Evolutionary conservation across 2,113 vertebrate genomes (phyloP), one percentile per base, ranked within the genome.

Genomic region (Poecile atricapillus): DNA sequence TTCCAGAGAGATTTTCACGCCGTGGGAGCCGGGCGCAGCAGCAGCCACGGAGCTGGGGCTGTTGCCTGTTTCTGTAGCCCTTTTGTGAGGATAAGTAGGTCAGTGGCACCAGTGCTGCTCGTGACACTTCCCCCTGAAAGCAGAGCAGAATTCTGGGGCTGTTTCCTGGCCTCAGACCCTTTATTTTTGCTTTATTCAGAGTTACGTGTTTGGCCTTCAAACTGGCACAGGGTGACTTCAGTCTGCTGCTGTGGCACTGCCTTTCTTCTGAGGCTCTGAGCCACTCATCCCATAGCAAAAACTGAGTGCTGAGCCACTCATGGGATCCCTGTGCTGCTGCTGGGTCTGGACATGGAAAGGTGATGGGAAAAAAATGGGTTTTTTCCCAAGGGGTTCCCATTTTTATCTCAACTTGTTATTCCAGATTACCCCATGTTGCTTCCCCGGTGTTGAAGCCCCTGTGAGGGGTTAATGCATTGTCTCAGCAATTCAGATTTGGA

Each of bases 221-320:
- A 87, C 19, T 2, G 44, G 52, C 21, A 6, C 13, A 0, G 2
- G 58, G 16, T 19, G 58, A 19, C 63, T 64, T 24, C 31, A 55
- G 60, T 8, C 53, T 39, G 11, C n/a, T 78, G 74, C 79, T 21
- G n/a, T n/a, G 44, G 13, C 31, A 5, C 35, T 63, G 64, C 74
- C n/a, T 75, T 62, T 31, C 55, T 79, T 22, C 50, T 37, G 1
- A 3, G 55, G 37, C 28, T 46, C 44, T 52, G 76, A 59, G 83
- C 41, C 3, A 0, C 14, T 24, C 24, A 33, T 28, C 15, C 76
- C 67, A 4, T 1, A 0, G 11, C 37, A 17, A 39, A 27, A 13
- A 62, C 0, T n/a, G n/a, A n/a, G 0, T 30, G 35, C 37, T 5
- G 9, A 19, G 55, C 39, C 53, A 15, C 30, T 33, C 13, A 2